Evolutionary conservation across 2,797 vertebrate species (phyloP), one percentile per base, ranked within the genome.

Genomic region (Gymnoscopelus braueri): DNA sequence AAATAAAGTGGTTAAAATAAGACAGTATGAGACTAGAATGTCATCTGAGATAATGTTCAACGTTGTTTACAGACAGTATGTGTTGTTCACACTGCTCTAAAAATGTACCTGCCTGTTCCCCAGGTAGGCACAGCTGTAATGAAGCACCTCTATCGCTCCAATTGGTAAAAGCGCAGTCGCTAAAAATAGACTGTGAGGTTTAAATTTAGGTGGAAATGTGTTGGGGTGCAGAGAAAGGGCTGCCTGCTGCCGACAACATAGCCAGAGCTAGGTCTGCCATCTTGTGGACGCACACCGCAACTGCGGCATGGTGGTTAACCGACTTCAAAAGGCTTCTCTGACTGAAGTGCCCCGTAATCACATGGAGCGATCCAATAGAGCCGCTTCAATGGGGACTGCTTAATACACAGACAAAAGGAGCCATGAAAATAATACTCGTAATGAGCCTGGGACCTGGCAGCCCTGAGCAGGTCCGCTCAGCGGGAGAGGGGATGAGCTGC

Each of bases 181-280:
- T 86, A 87, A 87, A 91, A 90, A 91, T 90, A 92, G 81, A 74
- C 29, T 54, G 10, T 47, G 50, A 4, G 72, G 57, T 84, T 73
- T 86, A 69, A 74, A 83, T 89, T 73, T 84, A 85, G 84, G 77
- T 72, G 71, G 8, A 74, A 75, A 72, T 11, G 55, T 80, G 65
- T 61, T 65, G 63, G 52, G 7, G 50, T 76, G 65, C 67, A 66
- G 69, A 80, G 44, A 74, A 53, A 55, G 67, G 39, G 39, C 39
- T 44, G 39, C 8, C 51, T 52, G 61, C 50, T 69, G 56, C 35
- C 26, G 26, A 29, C 26, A 3, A 10, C 35, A 12, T 29, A 68
- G n/a, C 44, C 44, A 74, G 44, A 74, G 55, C 63, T 23, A 4
- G 6, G 66, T 75, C 65, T 81, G 85, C 89, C 91, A 90, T 57